Evolutionary conservation across 2,888 invertebrate species (phyloP), one percentile per base, ranked within the genome.

Genomic region (Cacoxenus indagator): DNA sequence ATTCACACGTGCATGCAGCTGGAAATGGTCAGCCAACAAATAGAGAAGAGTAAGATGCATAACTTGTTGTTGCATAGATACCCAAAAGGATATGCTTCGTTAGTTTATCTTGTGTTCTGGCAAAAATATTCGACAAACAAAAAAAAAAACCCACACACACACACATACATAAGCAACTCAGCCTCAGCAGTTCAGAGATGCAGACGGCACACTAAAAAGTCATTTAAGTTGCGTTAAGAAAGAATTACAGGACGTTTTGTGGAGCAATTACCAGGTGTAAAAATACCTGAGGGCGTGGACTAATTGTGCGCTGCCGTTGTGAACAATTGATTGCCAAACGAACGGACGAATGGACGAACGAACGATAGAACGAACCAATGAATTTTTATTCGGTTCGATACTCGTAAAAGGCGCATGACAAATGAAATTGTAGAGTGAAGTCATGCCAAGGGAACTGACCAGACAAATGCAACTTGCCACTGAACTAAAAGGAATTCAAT

Each of bases 251-350:
- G 74, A 81, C 82, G 76, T 82, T 80, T 84, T 84, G 82, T 78
- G 83, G 77, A 81, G 84, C 84, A 86, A 86, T 85, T 84, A 85
- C 77, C 79, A 82, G 80, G 84, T 86, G 83, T 81, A 82, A 78
- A 76, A 76, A 73, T 73, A 75, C 70, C 74, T 75, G 70, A 73
- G 78, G 85, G 85, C 85, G 85, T 85, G 77, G 70, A 78, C 84
- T 85, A 86, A 86, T 86, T 85, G 84, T 80, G 76, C 71, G 70
- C 51, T 17, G 22, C 4, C 31, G 9, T 9, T 9, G 9, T 6
- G 5, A 31, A 31, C 31, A 31, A 31, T 31, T 31, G 31, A 31
- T 4, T 27, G 57, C 14, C 1, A 57, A 17, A 14, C 29, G n/a
- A 57, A 29, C 29, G 57, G 6, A 51, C 22, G 4, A 26, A 55